Conservation (phyloP, 2,797 vertebrate species). For the Gephyroberyx darwinii region DNA sequence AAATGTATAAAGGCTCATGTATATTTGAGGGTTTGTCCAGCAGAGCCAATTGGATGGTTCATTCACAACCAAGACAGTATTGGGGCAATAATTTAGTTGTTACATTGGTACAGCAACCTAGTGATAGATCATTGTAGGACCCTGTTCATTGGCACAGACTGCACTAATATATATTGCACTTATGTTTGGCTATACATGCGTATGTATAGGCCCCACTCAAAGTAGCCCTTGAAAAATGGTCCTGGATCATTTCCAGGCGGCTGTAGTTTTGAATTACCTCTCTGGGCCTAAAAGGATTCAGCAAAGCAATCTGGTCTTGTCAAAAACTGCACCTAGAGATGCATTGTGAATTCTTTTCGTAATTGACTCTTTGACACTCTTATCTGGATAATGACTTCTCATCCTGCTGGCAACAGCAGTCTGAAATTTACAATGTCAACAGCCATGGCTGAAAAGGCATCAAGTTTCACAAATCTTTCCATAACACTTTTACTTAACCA, state of each 20-base stretch:
- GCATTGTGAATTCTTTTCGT: conserved; percentile 49
- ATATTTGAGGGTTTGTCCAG: background rate
- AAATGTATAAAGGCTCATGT: background rate
- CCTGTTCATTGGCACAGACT: conserved; percentile 42
- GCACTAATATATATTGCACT: conserved; percentile 53
- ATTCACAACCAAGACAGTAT: too few relatives aligned
- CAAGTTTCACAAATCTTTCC: conserved; percentile 21
- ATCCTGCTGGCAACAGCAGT: conserved; percentile 30
- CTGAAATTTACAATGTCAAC: background rate
- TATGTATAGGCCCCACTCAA: conserved; percentile 36
- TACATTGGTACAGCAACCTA: conserved; percentile 38
- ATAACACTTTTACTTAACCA: conserved; percentile 17
- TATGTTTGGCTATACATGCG: conserved; percentile 20
- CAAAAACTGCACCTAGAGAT: conserved; percentile 38
- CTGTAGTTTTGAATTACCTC: conserved; percentile 51
- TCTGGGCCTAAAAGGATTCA: conserved; percentile 41
- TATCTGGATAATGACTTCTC: conserved; percentile 38
- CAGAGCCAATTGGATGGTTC: too few relatives aligned
- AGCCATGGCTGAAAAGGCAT: background rate
- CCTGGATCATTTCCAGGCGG: conserved; percentile 54
- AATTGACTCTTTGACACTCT: conserved; percentile 59
- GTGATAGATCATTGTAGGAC: conserved; percentile 34
- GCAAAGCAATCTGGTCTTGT: conserved; percentile 19
- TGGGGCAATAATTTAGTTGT: background rate
- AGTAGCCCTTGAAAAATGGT: conserved; percentile 36